Evolutionary conservation across 1,140 invertebrate genomes (phyloP).

Genomic region (Euura lappo): DNA sequence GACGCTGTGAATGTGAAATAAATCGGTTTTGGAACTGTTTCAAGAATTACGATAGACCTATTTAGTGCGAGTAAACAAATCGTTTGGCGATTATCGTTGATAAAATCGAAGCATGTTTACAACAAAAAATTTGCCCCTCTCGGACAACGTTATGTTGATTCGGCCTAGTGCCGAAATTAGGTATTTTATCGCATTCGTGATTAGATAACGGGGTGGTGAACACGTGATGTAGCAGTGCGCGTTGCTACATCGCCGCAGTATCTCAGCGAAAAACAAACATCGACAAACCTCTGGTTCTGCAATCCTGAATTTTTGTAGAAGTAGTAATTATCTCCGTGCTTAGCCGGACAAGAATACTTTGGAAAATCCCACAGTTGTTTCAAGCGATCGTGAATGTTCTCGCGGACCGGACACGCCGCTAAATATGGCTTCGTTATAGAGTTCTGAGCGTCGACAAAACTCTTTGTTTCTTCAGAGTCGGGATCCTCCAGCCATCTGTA

Average conservation of each 20-base stretch:
- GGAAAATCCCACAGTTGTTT: constrained; percentile 96
- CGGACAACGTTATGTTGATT: too few species aligned
- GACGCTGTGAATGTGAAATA: constrained; percentile 72
- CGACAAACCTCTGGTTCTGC: constrained; percentile 87
- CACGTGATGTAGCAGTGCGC: too few species aligned
- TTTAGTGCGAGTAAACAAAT: constrained; percentile 44
- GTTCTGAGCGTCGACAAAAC: constrained; percentile 93
- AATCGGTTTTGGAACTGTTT: constrained; percentile 13
- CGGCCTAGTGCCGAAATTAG: too few species aligned
- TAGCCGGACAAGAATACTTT: constrained; percentile 89
- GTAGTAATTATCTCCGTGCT: constrained; percentile 87
- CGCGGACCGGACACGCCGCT: constrained; percentile 74
- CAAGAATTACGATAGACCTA: constrained; percentile 26
- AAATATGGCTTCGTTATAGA: constrained; percentile 87
- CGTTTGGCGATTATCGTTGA: constrained; percentile 8
- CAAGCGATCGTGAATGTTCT: constrained; percentile 76
- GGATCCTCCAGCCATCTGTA: constrained; percentile 98
- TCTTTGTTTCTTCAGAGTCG: constrained; percentile 88
- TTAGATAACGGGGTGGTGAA: too few species aligned
- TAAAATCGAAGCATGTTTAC: constrained; percentile 12
- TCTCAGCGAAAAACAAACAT: too few species aligned
- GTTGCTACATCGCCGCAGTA: too few species aligned
- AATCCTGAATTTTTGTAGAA: constrained; percentile 95
- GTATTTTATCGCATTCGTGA: too few species aligned
- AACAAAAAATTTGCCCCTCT: background rate